Base-by-base conservation (phyloP, 2,113 vertebrate genomes). In the Girardinichthys multiradiatus region DNA sequence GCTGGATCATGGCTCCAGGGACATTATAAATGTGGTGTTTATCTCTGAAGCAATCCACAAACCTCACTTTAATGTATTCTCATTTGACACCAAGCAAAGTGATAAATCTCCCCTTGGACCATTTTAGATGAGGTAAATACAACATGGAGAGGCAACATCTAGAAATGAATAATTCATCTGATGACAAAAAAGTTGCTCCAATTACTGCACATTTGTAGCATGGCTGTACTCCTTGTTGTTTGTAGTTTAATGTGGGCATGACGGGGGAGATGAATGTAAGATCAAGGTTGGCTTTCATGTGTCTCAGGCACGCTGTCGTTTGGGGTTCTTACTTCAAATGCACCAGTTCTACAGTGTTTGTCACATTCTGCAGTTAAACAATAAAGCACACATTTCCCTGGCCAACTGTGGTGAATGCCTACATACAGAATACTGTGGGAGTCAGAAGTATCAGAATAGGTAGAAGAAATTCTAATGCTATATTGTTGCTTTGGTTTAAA, bases 21-120 rank as follows among this genome's bases (percentile, higher is more conserved):
- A 80, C 85, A 88, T 93, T 92, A 93, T 93, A 93, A 95, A 95
- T 90, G 90, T 92, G 91, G 88, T 82, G 86, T 94, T 94, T 90
- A 94, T 94, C 91, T 89, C 84, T 72, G 83, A 83, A 75, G 76
- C 79, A 71, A 90, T 93, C 87, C 82, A 83, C 86, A 86, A 86
- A 86, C 83, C 86, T 77, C 59, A 67, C 77, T 84, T 81, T 91
- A 90, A 92, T 93, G 87, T 91, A 92, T 92, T 87, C 87, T 89
- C 83, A 72, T 87, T 69, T 90, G 81, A 89, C 91, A 90, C 90
- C 73, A 85, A 64, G 82, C 74, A 75, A 86, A 83, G 82, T 90
- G 91, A 92, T 92, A 81, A 91, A 93, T 93, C 83, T 91, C 88
- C 85, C 80, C 66, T 79, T 72, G 85, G 82, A 90, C 83, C 77